Evolutionary conservation across 2,113 vertebrate genomes (phyloP).

Genomic region (Typhlomys cinereus): DNA sequence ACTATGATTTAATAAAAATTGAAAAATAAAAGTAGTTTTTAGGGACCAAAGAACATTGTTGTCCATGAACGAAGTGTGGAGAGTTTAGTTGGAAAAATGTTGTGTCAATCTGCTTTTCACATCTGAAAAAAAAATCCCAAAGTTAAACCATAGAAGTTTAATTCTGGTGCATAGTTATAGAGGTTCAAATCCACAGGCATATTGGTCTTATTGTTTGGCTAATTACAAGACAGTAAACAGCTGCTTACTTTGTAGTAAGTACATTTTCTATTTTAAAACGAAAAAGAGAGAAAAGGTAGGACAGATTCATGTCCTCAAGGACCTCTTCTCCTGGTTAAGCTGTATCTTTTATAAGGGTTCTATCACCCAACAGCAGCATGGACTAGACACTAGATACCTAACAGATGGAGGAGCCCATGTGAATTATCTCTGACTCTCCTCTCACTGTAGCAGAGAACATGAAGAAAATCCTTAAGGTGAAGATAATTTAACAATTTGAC

Average conservation of each 20-base stretch:
- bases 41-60: neutral
- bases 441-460: neutral
- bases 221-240: neutral
- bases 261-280: no score
- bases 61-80: neutral
- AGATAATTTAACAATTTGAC: neutral
- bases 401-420: no score
- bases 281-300: neutral
- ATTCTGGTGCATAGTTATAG: neutral
- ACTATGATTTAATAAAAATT: neutral
- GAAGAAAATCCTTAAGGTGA: neutral
- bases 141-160: neutral
- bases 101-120: neutral
- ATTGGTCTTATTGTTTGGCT: accelerated
- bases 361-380: neutral
- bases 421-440: neutral
- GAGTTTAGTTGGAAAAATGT: neutral
- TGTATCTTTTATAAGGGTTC: neutral
- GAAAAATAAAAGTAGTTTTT: neutral
- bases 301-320: neutral
- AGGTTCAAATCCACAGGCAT: neutral
- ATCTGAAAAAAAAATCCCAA: neutral
- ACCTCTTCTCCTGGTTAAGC: neutral
- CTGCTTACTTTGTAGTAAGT: neutral
- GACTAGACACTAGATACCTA: neutral